Evolutionary conservation across 2,888 invertebrate species (phyloP).

Genomic region (Agrochola lota): DNA sequence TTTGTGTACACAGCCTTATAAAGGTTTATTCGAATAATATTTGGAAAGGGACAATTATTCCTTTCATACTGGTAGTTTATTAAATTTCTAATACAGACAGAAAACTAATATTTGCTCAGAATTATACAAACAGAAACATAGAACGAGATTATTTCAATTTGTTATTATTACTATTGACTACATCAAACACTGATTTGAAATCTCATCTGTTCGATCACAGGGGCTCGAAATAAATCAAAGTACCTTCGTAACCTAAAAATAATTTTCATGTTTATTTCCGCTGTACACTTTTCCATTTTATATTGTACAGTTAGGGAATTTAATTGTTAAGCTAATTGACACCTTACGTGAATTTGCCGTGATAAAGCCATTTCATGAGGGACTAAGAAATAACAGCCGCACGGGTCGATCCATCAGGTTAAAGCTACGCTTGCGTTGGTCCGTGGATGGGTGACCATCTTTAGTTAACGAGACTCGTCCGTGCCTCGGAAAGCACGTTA

Average conservation of each 20-base stretch:
- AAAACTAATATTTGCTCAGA: conserved; percentile 1
- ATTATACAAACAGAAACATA: conserved; percentile 11
- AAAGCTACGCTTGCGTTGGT: too few species aligned
- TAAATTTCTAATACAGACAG: neutral
- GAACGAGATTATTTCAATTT: conserved; percentile 17
- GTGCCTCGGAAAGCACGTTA: too few species aligned
- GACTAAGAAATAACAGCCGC: too few species aligned
- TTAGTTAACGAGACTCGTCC: too few species aligned
- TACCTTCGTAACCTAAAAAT: neutral
- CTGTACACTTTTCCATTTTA: neutral
- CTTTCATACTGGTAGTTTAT: neutral
- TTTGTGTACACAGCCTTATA: neutral
- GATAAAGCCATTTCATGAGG: too few species aligned
- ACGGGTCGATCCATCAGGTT: too few species aligned
- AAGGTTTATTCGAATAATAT: neutral
- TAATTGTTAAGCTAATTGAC: neutral
- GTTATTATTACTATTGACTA: conserved; percentile 11
- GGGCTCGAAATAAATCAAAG: neutral
- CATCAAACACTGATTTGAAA: conserved; percentile 19
- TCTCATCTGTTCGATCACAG: conserved; percentile 9
- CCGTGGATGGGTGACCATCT: too few species aligned
- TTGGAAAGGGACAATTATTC: neutral
- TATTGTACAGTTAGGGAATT: neutral
- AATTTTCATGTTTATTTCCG: neutral
- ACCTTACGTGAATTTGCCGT: neutral